Evolutionary conservation across 1,140 invertebrate genomes (phyloP).

Genomic region (Halesus radiatus): DNA sequence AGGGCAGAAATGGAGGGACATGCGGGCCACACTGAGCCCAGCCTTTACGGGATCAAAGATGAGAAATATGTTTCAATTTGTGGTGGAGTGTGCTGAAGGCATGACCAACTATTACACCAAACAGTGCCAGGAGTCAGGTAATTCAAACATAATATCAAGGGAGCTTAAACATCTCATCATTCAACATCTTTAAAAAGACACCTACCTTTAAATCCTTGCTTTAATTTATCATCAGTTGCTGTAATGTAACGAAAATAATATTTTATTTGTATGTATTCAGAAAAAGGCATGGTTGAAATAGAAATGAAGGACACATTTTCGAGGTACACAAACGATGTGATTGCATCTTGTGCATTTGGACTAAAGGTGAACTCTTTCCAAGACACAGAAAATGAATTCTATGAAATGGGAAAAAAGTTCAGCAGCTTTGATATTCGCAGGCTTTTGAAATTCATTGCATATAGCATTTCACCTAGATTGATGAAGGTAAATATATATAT

Average conservation of each 20-base stretch:
- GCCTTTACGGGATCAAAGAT: conserved; percentile 70
- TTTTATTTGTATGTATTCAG: conserved; percentile 18
- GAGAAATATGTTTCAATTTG: conserved; percentile 67
- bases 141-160: not conserved
- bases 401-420: conserved; percentile 65
- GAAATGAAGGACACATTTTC: conserved; percentile 70
- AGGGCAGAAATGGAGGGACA: conserved; percentile 68
- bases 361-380: conserved; percentile 72
- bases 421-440: conserved; percentile 16
- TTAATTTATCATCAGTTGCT: not conserved
- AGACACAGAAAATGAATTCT: conserved; percentile 70
- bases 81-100: conserved; percentile 61
- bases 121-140: conserved; percentile 5
- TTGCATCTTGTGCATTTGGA: conserved; percentile 71
- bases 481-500: conserved; percentile 36
- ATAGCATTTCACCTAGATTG: conserved; percentile 16
- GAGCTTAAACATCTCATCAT: no score
- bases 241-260: not conserved
- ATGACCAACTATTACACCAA: conserved; percentile 44
- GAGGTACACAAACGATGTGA: conserved; percentile 74
- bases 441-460: conserved; percentile 37
- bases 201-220: no score
- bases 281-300: conserved; percentile 36
- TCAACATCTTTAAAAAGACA: no score
- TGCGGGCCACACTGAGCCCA: conserved; percentile 68